Percentiles rank a stretch among this genome's conserved stretches.
Evolutionary conservation across 2,797 vertebrate genomes (phyloP).

Genomic region (Todus mexicanus): DNA sequence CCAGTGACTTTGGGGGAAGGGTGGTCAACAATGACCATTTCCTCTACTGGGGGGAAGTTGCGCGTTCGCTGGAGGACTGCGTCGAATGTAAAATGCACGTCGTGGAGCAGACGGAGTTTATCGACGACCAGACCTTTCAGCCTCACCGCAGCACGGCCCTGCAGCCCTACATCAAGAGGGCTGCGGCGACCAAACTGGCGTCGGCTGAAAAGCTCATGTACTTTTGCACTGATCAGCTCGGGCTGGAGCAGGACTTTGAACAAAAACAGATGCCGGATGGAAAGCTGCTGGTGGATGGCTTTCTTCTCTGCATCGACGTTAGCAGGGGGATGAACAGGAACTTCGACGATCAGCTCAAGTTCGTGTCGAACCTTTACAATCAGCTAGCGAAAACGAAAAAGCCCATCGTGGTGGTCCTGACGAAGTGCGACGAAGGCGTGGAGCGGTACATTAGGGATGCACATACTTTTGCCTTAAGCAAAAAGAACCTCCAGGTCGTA

Average conservation of each 20-base stretch:
- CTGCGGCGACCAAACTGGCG: conserved; percentile 91
- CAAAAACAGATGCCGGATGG: conserved; percentile 99
- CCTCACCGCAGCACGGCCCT: conserved; percentile 96
- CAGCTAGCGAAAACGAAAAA: conserved; percentile 96
- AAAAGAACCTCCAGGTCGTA: conserved; percentile 97
- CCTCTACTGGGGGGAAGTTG: conserved; percentile 96
- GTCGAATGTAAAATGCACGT: conserved; percentile 89
- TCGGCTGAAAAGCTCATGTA: conserved; percentile 99
- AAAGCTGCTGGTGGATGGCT: conserved; percentile 92
- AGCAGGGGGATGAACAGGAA: conserved; percentile 97
- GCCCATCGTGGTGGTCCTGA: conserved; percentile 90
- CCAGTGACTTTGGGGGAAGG: conserved; percentile 96
- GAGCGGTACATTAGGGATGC: conserved; percentile 98
- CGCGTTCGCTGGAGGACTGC: conserved; percentile 86
- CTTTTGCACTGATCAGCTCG: conserved; percentile 98
- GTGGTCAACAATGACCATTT: conserved; percentile 99
- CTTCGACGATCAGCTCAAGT: conserved; percentile 98
- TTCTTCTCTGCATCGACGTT: conserved; percentile 91
- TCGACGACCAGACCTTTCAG: conserved; percentile 98
- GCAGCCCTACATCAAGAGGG: conserved; percentile 96
- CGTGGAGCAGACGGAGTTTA: conserved; percentile 98
- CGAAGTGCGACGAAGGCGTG: conserved; percentile 97
- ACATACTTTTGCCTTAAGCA: conserved; percentile 91
- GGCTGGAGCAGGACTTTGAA: conserved; percentile 98
- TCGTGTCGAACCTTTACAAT: conserved; percentile 91